Conservation (phyloP, 2,888 invertebrate genomes). For the Amphipoea lucens region DNA sequence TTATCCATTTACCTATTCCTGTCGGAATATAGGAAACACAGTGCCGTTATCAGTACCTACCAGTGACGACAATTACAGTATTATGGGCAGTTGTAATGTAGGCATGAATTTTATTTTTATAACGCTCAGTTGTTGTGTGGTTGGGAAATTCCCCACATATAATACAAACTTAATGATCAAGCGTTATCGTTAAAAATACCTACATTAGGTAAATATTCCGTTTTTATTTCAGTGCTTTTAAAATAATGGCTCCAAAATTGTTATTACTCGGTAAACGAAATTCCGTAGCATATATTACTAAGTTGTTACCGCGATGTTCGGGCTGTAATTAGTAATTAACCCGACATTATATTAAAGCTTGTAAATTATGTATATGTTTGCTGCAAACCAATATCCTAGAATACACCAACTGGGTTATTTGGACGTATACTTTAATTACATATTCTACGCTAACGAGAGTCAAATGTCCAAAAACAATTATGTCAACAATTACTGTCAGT, state of each 20-base stretch:
- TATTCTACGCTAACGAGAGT: slow-evolving; percentile 8
- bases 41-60: too few relatives aligned
- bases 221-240: slow-evolving; percentile 29
- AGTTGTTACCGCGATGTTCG: slow-evolving; percentile 28
- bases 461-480: slow-evolving; percentile 11
- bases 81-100: too few relatives aligned
- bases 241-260: slow-evolving; percentile 27
- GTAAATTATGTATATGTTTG: slow-evolving; percentile 36
- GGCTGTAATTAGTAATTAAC: slow-evolving; percentile 30
- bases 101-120: too few relatives aligned
- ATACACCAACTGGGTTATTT: slow-evolving; percentile 15
- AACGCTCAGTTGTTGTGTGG: background rate
- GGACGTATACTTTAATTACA: slow-evolving; percentile 9
- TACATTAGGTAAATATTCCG: background rate
- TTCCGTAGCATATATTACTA: background rate
- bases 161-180: slow-evolving; percentile 16
- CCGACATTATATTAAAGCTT: slow-evolving; percentile 12
- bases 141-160: slow-evolving; percentile 31
- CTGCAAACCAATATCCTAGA: slow-evolving; percentile 17
- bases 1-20: too few relatives aligned
- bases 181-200: slow-evolving; percentile 29
- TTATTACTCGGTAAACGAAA: slow-evolving; percentile 25
- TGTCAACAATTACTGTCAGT: slow-evolving; percentile 17
- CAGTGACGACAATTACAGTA: too few relatives aligned
- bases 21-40: too few relatives aligned